These are phyloP conservation scores for Hypotaenidia okinawae DNA, from an alignment of 2,797 vertebrate species.

Conservation along the genomic window DNA sequence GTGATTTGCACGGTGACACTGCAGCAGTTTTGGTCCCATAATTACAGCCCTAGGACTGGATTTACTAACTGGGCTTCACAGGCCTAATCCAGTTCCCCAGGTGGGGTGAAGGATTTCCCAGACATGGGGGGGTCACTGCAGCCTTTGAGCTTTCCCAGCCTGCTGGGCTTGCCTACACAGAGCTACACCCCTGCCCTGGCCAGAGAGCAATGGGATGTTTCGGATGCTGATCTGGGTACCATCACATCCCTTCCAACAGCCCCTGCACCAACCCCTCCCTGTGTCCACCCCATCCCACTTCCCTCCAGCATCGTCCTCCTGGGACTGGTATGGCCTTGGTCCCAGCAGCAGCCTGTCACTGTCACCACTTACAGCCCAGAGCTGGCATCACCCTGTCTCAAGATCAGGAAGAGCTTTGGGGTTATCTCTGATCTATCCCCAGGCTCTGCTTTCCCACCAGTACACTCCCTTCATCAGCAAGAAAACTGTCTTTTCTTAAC, in stretches of 20 bases:
- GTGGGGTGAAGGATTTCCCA: fast-evolving
- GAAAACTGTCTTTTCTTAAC: constrained; percentile 20
- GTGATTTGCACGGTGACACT: fast-evolving
- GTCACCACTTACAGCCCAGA: fast-evolving
- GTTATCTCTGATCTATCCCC: not conserved
- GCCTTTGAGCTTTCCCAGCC: not conserved
- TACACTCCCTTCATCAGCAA: not conserved
- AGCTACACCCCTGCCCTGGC: not conserved
- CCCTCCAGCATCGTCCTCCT: not conserved
- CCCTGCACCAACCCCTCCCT: not conserved
- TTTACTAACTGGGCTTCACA: not conserved
- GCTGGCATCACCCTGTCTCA: not conserved
- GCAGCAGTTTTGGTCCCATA: not conserved
- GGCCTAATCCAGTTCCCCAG: not conserved
- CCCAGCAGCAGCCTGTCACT: not conserved
- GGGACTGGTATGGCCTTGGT: not conserved
- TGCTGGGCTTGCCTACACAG: fast-evolving
- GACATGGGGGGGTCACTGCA: not conserved
- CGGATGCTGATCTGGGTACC: not conserved
- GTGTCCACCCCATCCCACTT: not conserved
- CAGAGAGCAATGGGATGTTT: not conserved
- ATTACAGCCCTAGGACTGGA: not conserved
- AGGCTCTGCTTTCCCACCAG: constrained; percentile 41
- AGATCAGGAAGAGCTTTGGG: not conserved
- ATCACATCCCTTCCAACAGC: not conserved